These are phyloP conservation scores for Neuroterus valhalla DNA, from an alignment of 1,140 invertebrate genomes.

Conservation along the genomic window DNA sequence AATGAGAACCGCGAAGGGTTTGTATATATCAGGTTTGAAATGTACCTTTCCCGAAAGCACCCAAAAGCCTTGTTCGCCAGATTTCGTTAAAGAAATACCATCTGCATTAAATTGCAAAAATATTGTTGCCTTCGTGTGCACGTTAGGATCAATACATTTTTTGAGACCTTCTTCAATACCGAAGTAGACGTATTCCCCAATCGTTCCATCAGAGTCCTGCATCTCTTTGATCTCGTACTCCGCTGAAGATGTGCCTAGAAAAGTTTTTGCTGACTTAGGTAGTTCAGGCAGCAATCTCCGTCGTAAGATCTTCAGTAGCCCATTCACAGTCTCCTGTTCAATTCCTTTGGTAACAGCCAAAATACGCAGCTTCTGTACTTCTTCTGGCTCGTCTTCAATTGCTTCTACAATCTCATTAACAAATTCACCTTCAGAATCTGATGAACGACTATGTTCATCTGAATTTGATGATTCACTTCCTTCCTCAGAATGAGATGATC, in stretches of 20 bases:
- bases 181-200: slow-evolving; percentile 35
- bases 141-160: slow-evolving; percentile 36
- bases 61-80: slow-evolving; percentile 26
- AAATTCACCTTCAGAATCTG: too few relatives aligned
- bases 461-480: too few relatives aligned
- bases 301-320: slow-evolving; percentile 33
- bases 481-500: too few relatives aligned
- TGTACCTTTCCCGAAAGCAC: slow-evolving; percentile 39
- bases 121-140: too few relatives aligned
- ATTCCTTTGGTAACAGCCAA: slow-evolving; percentile 3
- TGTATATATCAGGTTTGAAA: slow-evolving; percentile 34
- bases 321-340: slow-evolving; percentile 29
- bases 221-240: slow-evolving; percentile 36
- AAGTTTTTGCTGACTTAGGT: slow-evolving; percentile 37
- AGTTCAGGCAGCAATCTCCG: slow-evolving; percentile 39
- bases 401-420: too few relatives aligned
- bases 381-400: too few relatives aligned
- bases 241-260: slow-evolving; percentile 33
- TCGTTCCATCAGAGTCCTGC: slow-evolving; percentile 4
- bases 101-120: too few relatives aligned
- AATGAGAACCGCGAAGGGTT: slow-evolving; percentile 39
- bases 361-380: too few relatives aligned
- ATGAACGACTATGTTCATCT: too few relatives aligned
- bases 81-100: slow-evolving; percentile 40
- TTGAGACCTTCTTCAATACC: slow-evolving; percentile 32